These are phyloP conservation scores for Bovichtus variegatus DNA, from an alignment of 2,797 vertebrate species.

Conservation along the genomic window DNA sequence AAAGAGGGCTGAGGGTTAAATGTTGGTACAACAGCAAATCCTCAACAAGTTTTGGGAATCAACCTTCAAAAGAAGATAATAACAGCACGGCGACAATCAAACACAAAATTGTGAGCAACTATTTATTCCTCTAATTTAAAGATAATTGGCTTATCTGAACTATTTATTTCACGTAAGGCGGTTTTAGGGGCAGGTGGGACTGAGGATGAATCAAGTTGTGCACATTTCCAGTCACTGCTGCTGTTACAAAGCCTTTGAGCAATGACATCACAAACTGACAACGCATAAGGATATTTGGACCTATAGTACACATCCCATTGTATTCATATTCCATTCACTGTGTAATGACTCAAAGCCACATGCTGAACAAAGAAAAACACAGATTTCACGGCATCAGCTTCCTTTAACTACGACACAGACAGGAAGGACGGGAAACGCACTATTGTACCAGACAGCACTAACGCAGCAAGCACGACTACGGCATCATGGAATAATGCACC, in stretches of 20 bases:
- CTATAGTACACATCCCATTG: slow-evolving; percentile 54
- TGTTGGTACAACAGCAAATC: neutral
- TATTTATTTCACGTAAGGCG: neutral
- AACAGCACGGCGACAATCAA: neutral
- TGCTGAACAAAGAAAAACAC: slow-evolving; percentile 60
- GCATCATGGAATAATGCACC: slow-evolving; percentile 17
- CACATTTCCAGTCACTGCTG: slow-evolving; percentile 56
- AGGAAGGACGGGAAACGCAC: slow-evolving; percentile 67
- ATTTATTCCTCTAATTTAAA: neutral
- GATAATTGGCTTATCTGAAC: neutral
- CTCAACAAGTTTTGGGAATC: neutral
- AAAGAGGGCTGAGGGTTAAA: slow-evolving; percentile 13
- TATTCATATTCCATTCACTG: slow-evolving; percentile 65
- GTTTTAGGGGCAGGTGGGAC: slow-evolving; percentile 11
- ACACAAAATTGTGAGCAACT: neutral
- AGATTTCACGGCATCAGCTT: slow-evolving; percentile 71
- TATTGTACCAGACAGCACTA: slow-evolving; percentile 58
- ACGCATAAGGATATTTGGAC: slow-evolving; percentile 32
- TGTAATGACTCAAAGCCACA: slow-evolving; percentile 75
- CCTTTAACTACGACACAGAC: slow-evolving; percentile 64
- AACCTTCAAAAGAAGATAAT: neutral
- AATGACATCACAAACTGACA: slow-evolving; percentile 55
- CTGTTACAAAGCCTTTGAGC: slow-evolving; percentile 39
- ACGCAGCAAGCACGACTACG: slow-evolving; percentile 23
- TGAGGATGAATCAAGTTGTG: slow-evolving; percentile 8